Base-by-base conservation (phyloP, 1,140 invertebrate species). In the Tetramorium alpestre region DNA sequence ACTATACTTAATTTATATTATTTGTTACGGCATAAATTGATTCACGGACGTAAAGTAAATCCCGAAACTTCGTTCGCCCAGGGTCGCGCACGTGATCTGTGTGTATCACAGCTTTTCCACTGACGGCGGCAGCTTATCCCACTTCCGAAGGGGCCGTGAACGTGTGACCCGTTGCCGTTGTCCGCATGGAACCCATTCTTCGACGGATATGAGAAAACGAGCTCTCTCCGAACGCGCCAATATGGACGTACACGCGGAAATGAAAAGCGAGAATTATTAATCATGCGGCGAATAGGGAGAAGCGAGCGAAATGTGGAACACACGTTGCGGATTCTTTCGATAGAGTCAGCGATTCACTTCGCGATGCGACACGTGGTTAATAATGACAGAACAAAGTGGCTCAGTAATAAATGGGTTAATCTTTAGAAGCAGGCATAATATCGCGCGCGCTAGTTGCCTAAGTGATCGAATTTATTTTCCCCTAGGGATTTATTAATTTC, bases 1-100 rank as follows among this genome's bases (percentile, higher is more conserved):
- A 58, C 87, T 58, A 22, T 22, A 22, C 22, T 22, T 22, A 76
- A 85, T 72, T 86, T 72, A 64, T 69, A 56, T 87, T 90, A 90
- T 90, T 90, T 89, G 89, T 84, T 87, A 84, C 47, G 58, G 49
- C n/a, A 76, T 82, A 84, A 90, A 89, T 89, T 89, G 70, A 72
- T 70, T 87, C 58, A 38, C 65, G 85, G 51, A 76, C 80, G 76
- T 51, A 87, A 87, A 82, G 70, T 82, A 85, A 90, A 90, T 90
- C 69, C 56, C 56, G 75, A 90, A 90, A 87, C 88, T 90, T 89
- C 62, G 58, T 72, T 89, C 89, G 54, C 58, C 60, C 73, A n/a
- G 49, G 70, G 60, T 16, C 62, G 75, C 75, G 75, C 54, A 90
- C 89, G 89, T 90, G 89, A 89, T 90, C 89, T 70, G 89, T 90